phyloP scores from a whole-genome alignment of 2,797 vertebrate species.

The Pelochelys cantorii region DNA sequence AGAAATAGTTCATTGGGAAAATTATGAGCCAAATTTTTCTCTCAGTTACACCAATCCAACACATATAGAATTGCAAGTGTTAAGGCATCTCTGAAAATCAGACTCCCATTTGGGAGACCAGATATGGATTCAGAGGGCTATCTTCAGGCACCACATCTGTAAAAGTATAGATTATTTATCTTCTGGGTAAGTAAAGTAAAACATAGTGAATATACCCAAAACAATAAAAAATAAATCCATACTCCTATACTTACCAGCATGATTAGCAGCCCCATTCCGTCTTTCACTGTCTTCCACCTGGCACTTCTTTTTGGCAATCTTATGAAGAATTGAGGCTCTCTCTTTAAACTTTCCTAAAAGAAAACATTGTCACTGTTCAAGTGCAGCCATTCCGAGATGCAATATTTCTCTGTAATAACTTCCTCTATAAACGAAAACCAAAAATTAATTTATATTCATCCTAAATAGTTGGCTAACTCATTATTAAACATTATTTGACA shows the following conservation, averaged over 20 bases:
- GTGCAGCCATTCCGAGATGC: neutral
- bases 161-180: neutral
- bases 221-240: neutral
- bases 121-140: neutral
- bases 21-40: neutral
- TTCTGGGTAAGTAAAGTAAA: neutral
- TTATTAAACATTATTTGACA: neutral
- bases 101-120: neutral
- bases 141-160: neutral
- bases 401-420: neutral
- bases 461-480: neutral
- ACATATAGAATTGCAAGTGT: neutral
- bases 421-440: neutral
- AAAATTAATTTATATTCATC: neutral
- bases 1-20: neutral
- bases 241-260: constrained; percentile 82
- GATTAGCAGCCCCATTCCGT: constrained; percentile 91
- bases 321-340: constrained; percentile 97
- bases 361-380: constrained; percentile 50
- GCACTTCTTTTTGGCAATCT: constrained; percentile 99
- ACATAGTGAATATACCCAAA: neutral
- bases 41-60: neutral
- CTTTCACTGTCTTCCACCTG: constrained; percentile 95
- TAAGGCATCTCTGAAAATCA: neutral
- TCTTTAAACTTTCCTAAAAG: constrained; percentile 95